A percentile compares a stretch with the other conserved stretches of the same genome.
Conservation (phyloP, 2,797 vertebrate genomes). For the Brachymystax lenok region DNA sequence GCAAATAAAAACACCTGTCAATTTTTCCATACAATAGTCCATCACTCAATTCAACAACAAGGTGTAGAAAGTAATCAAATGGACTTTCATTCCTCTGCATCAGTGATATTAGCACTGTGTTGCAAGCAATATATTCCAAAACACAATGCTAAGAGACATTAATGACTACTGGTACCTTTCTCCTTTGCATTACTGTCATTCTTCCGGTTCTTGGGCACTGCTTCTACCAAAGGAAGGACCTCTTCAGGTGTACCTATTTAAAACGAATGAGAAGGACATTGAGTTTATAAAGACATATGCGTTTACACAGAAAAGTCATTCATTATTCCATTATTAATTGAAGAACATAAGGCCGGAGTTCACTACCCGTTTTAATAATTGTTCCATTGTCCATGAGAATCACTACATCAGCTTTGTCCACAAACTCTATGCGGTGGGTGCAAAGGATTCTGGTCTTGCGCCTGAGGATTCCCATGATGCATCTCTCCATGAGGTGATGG, state of each 20-base stretch:
- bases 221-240: conserved; percentile 85
- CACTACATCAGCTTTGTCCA: conserved; percentile 83
- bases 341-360: neutral
- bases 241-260: conserved; percentile 84
- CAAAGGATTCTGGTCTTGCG: conserved; percentile 93
- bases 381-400: conserved; percentile 87
- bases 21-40: neutral
- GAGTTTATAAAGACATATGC: neutral
- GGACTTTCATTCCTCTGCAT: neutral
- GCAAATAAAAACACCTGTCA: neutral
- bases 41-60: neutral
- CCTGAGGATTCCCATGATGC: conserved; percentile 84
- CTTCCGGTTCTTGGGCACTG: conserved; percentile 65
- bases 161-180: conserved; percentile 64
- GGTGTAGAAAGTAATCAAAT: neutral
- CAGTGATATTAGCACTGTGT: neutral
- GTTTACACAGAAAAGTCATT: neutral
- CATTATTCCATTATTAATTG: neutral
- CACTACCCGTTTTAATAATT: conserved; percentile 84
- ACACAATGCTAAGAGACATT: neutral
- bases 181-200: conserved; percentile 51
- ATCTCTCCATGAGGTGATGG: conserved; percentile 87
- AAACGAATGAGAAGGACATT: conserved; percentile 16
- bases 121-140: neutral
- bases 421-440: conserved; percentile 90